Conservation (phyloP, 2,113 vertebrate genomes). For the Solea solea region DNA sequence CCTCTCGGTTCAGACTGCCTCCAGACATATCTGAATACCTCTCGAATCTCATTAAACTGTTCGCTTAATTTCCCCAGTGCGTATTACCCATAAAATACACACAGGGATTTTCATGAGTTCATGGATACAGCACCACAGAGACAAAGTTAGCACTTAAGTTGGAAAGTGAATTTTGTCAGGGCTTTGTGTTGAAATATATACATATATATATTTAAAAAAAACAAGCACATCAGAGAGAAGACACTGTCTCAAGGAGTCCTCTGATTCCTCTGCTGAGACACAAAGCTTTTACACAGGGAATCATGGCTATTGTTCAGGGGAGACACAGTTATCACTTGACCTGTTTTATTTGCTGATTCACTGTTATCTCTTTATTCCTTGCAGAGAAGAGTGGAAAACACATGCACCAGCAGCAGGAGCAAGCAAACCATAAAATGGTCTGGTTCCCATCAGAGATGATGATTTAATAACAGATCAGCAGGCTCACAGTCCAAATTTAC, state of each 20-base stretch:
- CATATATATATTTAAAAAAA: slow-evolving; percentile 6
- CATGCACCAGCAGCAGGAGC: slow-evolving; percentile 17
- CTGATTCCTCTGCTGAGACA: slow-evolving; percentile 19
- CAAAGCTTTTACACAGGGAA: slow-evolving; percentile 22
- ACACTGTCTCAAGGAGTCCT: slow-evolving; percentile 36
- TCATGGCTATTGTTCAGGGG: slow-evolving; percentile 13
- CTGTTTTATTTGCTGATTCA: slow-evolving; percentile 30
- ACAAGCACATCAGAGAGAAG: slow-evolving; percentile 40
- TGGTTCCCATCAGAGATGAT: slow-evolving; percentile 40
- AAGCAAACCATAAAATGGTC: slow-evolving; percentile 53
- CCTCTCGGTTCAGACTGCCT: slow-evolving; percentile 64
- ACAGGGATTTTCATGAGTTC: slow-evolving; percentile 57
- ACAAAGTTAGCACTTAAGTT: slow-evolving; percentile 10
- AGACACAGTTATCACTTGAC: slow-evolving; percentile 1
- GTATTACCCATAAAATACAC: slow-evolving; percentile 62
- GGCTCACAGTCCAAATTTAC: slow-evolving; percentile 7
- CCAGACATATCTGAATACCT: slow-evolving; percentile 62
- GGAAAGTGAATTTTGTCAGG: slow-evolving; percentile 28
- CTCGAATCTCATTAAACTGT: slow-evolving; percentile 73
- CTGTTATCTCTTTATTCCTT: slow-evolving; percentile 26
- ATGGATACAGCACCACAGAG: slow-evolving; percentile 49
- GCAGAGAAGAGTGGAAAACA: slow-evolving; percentile 31
- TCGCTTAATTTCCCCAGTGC: slow-evolving; percentile 64
- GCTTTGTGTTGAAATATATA: slow-evolving; percentile 30
- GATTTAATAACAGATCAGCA: slow-evolving; percentile 32